Evolutionary conservation across 2,113 vertebrate genomes (phyloP).

Genomic region (Hippopotamus amphibius): DNA sequence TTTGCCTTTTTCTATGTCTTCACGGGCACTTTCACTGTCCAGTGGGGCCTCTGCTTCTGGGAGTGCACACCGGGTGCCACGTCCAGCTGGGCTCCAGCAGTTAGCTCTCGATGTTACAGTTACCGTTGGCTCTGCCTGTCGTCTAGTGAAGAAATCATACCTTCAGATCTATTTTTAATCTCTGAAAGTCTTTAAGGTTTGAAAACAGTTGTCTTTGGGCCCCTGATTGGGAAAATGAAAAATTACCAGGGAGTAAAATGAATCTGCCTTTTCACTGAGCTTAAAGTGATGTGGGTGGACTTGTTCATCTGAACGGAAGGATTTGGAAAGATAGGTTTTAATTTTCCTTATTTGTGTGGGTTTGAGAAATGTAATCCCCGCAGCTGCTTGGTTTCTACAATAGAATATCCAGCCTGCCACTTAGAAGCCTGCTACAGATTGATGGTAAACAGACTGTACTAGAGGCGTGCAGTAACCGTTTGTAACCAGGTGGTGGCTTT

Average conservation of each 20-base stretch:
- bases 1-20: background rate
- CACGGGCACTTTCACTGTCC: background rate
- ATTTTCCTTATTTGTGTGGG: conserved; percentile 57
- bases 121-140: background rate
- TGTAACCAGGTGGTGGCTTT: conserved; percentile 76
- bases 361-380: conserved; percentile 66
- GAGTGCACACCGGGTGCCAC: rapidly evolving
- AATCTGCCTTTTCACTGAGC: background rate
- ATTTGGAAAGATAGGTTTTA: conserved; percentile 57
- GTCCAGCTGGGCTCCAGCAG: rapidly evolving
- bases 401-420: background rate
- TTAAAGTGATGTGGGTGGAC: conserved; percentile 28
- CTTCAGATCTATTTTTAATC: conserved; percentile 17
- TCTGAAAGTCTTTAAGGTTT: conserved; percentile 38
- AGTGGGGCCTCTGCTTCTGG: background rate
- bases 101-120: background rate
- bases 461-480: conserved; percentile 72
- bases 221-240: conserved; percentile 30
- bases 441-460: rapidly evolving
- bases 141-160: background rate
- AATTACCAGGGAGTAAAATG: conserved; percentile 30
- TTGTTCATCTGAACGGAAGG: background rate
- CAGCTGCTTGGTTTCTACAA: background rate
- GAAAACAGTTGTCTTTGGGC: conserved; percentile 21
- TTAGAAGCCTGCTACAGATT: background rate